phyloP scores from a whole-genome alignment of 2,888 invertebrate genomes.

The Drosophila emarginata region DNA sequence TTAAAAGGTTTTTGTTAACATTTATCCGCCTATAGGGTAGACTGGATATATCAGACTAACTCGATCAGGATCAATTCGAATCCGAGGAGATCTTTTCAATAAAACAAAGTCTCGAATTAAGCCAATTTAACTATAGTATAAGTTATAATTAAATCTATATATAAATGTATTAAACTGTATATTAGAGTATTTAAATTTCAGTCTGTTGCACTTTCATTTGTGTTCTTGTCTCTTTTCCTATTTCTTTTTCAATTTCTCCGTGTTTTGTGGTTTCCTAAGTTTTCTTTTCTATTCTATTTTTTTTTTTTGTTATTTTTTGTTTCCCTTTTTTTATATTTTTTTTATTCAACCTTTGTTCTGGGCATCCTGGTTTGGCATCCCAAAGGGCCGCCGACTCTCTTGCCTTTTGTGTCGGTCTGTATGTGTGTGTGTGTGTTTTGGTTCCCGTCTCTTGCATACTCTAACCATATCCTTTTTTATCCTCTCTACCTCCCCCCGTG shows the following conservation, averaged over 20 bases:
- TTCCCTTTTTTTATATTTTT: not conserved
- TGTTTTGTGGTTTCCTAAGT: conserved; percentile 68
- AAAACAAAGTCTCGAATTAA: no score
- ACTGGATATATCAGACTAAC: not conserved
- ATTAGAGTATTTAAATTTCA: conserved; percentile 12
- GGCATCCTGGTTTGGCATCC: conserved; percentile 15
- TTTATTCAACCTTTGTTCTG: conserved; percentile 34
- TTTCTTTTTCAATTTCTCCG: conserved; percentile 39
- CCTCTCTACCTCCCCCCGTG: not conserved
- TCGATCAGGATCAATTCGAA: not conserved
- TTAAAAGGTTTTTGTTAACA: not conserved
- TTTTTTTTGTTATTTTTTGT: conserved; percentile 13
- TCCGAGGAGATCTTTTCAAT: no score
- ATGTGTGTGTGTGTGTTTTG: conserved; percentile 17
- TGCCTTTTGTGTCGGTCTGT: conserved; percentile 50
- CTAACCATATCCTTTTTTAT: not conserved
- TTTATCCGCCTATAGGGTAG: not conserved
- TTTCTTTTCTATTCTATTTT: conserved; percentile 22
- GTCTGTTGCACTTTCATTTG: conserved; percentile 24
- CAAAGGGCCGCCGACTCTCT: conserved; percentile 11
- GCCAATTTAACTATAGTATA: no score
- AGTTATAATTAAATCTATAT: no score
- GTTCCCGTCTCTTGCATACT: not conserved
- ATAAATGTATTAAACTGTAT: no score
- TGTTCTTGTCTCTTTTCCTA: conserved; percentile 8